A percentile compares a stretch with the other conserved stretches of the same genome.
Evolutionary conservation across 2,888 invertebrate species (phyloP).

Genomic region (Drosophila prolongata): DNA sequence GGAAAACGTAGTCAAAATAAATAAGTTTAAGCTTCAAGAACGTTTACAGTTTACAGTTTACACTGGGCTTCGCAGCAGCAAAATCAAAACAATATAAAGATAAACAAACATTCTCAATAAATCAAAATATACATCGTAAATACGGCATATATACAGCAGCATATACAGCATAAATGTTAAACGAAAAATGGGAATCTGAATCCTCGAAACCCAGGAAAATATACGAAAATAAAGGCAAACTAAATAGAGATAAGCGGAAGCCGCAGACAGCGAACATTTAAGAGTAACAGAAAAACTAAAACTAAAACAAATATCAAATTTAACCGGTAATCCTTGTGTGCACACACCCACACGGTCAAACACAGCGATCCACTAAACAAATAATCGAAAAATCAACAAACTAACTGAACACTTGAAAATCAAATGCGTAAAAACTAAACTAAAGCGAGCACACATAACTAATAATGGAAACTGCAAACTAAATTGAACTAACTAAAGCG

Average conservation of each 20-base stretch:
- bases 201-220: constrained; percentile 9
- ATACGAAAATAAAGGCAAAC: constrained; percentile 32
- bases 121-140: constrained; percentile 33
- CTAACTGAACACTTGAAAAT: constrained; percentile 21
- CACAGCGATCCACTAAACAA: constrained; percentile 34
- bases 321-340: constrained; percentile 29
- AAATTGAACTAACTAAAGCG: constrained; percentile 21
- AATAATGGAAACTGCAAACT: constrained; percentile 19
- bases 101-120: constrained; percentile 35
- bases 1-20: constrained; percentile 28
- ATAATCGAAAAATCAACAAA: constrained; percentile 38
- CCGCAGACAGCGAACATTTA: constrained; percentile 28
- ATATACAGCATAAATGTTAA: constrained; percentile 39
- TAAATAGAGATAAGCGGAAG: constrained; percentile 32
- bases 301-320: constrained; percentile 35
- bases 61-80: constrained; percentile 84
- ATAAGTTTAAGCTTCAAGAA: constrained; percentile 47
- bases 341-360: constrained; percentile 9
- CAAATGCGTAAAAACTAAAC: constrained; percentile 11
- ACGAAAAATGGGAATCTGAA: constrained; percentile 13
- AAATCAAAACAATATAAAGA: constrained; percentile 65
- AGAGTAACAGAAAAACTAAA: constrained; percentile 25
- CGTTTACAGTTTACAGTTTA: constrained; percentile 75
- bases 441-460: constrained; percentile 13
- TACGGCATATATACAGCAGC: constrained; percentile 24